Base-by-base conservation (phyloP, 2,797 vertebrate genomes). In the Propithecus perrieri region DNA sequence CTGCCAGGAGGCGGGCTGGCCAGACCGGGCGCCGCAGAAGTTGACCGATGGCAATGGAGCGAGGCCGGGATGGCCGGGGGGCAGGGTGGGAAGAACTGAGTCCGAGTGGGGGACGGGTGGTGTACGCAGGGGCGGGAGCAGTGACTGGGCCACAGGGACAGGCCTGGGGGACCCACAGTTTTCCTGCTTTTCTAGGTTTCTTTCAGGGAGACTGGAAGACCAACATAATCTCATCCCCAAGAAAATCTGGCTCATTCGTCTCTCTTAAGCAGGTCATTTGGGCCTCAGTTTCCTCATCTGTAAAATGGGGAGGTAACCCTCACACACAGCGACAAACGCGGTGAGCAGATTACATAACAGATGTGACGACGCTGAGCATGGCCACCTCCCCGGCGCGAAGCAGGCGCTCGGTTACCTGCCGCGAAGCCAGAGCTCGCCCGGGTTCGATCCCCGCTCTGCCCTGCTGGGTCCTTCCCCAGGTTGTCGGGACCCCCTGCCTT, bases 161-260 rank as follows among this genome's bases (percentile, higher is more conserved):
- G 18, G 24, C 14, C 48, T 38, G 30, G 35, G 0, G 38, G 10
- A 46, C 9, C 30, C 67, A n/a, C 4, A 0, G 0, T 18, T 50
- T 41, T 50, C 15, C 33, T 50, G 65, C 5, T 20, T 96, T 85
- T 85, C 43, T 71, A 5, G 1, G 33, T 38, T 35, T 90, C 24
- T 18, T 28, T 24, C 12, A 5, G 30, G 71, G 67, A 71, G 24
- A 61, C 57, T 0, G 53, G 28, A 53, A 55, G 75, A 57, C 61
- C 57, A 69, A 38, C 59, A 46, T 35, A 20, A 48, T 57, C 76
- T 41, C 78, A 12, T 30, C n/a, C 14, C 5, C 9, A 22, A 89
- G 48, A 67, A 43, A 18, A 41, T 67, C 12, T 75, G 53, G 14
- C 35, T 86, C 59, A 24, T 59, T 53, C 74, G 78, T 17, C 55